Evolutionary conservation across 2,113 vertebrate genomes (phyloP).

Genomic region (Mormoops blainvillei): DNA sequence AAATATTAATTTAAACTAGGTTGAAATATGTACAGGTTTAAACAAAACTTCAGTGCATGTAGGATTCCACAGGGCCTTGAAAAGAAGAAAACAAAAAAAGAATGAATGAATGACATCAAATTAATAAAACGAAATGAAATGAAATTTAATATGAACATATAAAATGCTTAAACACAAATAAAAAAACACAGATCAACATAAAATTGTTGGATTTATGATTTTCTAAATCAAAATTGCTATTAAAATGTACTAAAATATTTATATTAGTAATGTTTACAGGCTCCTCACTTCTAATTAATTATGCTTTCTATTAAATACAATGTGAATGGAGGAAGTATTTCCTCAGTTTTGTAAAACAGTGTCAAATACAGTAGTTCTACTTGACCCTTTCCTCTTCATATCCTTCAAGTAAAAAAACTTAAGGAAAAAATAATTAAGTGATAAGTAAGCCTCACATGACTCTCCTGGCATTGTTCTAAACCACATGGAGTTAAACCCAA

Average conservation of each 20-base stretch:
- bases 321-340: not conserved
- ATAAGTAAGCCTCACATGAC: not conserved
- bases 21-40: constrained; percentile 81
- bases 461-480: not conserved
- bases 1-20: constrained; percentile 77
- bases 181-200: constrained; percentile 47
- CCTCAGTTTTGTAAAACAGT: not conserved
- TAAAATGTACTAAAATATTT: not conserved
- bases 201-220: not conserved
- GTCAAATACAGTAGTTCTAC: not conserved
- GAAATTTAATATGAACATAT: constrained; percentile 58
- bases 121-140: constrained; percentile 74
- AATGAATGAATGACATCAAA: constrained; percentile 61
- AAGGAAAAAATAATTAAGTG: not conserved
- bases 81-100: constrained; percentile 68
- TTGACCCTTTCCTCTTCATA: not conserved
- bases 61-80: constrained; percentile 85
- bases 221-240: not conserved
- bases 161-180: constrained; percentile 65
- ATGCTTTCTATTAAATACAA: not conserved
- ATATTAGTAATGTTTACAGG: not conserved
- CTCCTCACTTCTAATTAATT: not conserved
- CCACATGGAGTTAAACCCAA: not conserved
- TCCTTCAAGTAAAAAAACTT: not conserved
- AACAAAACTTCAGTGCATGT: constrained; percentile 84